Evolutionary conservation across 2,797 vertebrate genomes (phyloP), one percentile per base, ranked within the genome.

Genomic region (Sphenodon punctatus): DNA sequence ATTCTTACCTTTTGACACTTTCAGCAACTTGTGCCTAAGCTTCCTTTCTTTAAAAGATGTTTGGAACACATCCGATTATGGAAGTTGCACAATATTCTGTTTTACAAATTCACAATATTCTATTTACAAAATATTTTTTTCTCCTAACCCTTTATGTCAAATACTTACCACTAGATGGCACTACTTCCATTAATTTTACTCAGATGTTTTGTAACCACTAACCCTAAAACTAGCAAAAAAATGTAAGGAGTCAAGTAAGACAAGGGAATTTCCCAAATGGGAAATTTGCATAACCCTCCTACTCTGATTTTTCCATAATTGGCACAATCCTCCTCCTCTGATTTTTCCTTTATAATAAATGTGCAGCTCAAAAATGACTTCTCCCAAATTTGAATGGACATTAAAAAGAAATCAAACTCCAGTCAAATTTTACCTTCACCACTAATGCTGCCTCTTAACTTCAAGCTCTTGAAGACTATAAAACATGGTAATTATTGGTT

Each of bases 141-240:
- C 69, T 14, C 2, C 30, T 55, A 25, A 7, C 7, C 49, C 25
- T 38, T 30, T 43, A 22, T 51, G 34, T 32, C 53, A 82, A 23
- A 36, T 32, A 4, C 15, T 75, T 80, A 80, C 86, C 95, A 87
- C 82, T 86, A 96, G 95, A 61, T 91, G 94, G 92, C 75, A 89
- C 43, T 80, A 80, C 66, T 67, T 68, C 45, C 61, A 73, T 22
- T 77, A 46, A 64, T 38, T 74, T 77, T 69, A 64, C 43, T 83
- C 19, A 10, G 8, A 5, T n/a, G n/a, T n/a, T n/a, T n/a, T n/a
- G n/a, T n/a, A n/a, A n/a, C n/a, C n/a, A n/a, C n/a, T n/a, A n/a
- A n/a, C n/a, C n/a, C n/a, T n/a, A n/a, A n/a, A n/a, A n/a, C n/a
- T n/a, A 30, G 80, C 65, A 51, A 36, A 41, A 48, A 75, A 42